These are phyloP conservation scores for Bucco capensis DNA, from an alignment of 2,113 vertebrate species.

Conservation along the genomic window DNA sequence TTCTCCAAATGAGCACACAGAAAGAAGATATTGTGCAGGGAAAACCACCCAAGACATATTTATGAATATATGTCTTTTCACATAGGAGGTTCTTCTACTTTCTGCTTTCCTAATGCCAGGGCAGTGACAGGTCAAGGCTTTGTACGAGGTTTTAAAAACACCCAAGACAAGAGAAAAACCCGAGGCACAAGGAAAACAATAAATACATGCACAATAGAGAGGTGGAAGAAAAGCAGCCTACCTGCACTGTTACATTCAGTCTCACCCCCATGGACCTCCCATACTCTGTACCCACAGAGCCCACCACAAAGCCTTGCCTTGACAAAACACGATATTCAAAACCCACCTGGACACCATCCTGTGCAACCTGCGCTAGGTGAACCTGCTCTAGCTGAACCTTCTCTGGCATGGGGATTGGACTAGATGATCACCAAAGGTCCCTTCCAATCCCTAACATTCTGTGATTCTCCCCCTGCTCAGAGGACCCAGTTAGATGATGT, in stretches of 20 bases:
- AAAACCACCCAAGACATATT: not conserved
- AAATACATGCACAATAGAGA: not conserved
- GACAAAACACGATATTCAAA: not conserved
- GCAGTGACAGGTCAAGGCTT: not conserved
- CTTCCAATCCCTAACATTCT: too few relatives aligned
- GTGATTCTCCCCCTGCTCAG: not conserved
- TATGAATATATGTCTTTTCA: not conserved
- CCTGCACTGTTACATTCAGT: not conserved
- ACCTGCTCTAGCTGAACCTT: too few relatives aligned
- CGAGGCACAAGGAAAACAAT: not conserved
- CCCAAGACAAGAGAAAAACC: not conserved
- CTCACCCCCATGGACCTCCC: not conserved
- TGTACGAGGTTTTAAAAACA: not conserved
- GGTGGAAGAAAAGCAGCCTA: not conserved
- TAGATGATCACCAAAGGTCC: too few relatives aligned
- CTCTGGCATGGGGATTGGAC: too few relatives aligned
- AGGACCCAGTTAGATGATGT: not conserved
- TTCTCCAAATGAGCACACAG: not conserved
- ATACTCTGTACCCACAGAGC: not conserved
- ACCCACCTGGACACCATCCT: too few relatives aligned
- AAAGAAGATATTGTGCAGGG: not conserved
- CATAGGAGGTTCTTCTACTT: not conserved
- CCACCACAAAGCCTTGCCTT: not conserved
- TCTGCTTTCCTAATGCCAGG: not conserved
- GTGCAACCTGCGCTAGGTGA: too few relatives aligned